phyloP scores from a whole-genome alignment of 1,140 invertebrate species.

The Calephelis nemesis region DNA sequence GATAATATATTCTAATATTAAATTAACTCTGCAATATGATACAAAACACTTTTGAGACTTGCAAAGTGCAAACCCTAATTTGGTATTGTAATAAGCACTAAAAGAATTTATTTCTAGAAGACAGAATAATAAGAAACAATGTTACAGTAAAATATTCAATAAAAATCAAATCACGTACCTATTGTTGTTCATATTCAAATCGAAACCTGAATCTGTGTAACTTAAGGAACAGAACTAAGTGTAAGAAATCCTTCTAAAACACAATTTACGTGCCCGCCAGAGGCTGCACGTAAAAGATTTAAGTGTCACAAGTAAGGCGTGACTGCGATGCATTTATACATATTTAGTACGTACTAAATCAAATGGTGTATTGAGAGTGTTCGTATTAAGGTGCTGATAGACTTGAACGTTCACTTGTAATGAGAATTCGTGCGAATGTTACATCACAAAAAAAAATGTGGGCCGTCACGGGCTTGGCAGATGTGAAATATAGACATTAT shows the following conservation, averaged over 20 bases:
- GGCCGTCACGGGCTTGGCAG: too few species aligned
- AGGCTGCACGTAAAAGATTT: slow-evolving; percentile 11
- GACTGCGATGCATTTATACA: slow-evolving; percentile 4
- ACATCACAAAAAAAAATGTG: too few species aligned
- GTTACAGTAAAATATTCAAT: background rate
- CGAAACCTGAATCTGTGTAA: slow-evolving; percentile 3
- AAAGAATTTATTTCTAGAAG: too few species aligned
- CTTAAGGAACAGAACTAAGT: background rate
- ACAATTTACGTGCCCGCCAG: background rate
- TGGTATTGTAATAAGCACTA: too few species aligned
- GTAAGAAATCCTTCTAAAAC: slow-evolving; percentile 11
- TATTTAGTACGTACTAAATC: slow-evolving; percentile 12
- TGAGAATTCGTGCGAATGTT: too few species aligned
- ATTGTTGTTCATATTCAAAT: slow-evolving; percentile 11
- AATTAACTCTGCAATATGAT: too few species aligned
- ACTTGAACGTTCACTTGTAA: too few species aligned
- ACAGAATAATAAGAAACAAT: too few species aligned
- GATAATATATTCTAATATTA: too few species aligned
- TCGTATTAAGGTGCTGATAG: background rate
- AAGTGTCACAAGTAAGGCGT: background rate
- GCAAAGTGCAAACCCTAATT: too few species aligned
- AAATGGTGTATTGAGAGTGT: background rate
- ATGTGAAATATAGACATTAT: too few species aligned
- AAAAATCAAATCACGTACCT: slow-evolving; percentile 1
- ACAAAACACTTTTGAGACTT: too few species aligned